Percentiles rank a stretch among this genome's conserved stretches.
Conservation (phyloP, 2,113 vertebrate species). For the Chloropsis cyanopogon region DNA sequence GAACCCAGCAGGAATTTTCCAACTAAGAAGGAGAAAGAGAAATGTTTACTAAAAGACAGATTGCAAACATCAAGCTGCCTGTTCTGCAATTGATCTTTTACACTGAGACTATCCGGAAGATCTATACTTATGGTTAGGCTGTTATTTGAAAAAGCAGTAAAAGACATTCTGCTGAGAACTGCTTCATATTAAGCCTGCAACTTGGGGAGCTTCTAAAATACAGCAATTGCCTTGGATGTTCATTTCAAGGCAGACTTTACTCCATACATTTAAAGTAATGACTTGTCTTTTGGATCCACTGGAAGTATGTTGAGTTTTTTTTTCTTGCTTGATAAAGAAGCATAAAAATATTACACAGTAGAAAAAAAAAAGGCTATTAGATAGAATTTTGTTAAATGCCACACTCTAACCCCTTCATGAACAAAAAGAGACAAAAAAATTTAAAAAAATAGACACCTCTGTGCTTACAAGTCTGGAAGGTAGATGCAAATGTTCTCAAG, state of each 20-base stretch:
- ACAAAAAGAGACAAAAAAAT: not conserved
- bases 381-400: not conserved
- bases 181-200: not conserved
- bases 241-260: not conserved
- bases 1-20: constrained; percentile 21
- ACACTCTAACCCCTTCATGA: not conserved
- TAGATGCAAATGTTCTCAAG: accelerated
- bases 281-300: not conserved
- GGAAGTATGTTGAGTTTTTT: not conserved
- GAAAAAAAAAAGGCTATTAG: not conserved
- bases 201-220: not conserved
- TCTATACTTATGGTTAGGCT: not conserved
- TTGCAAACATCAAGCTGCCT: constrained; percentile 10
- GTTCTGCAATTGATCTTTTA: constrained; percentile 29
- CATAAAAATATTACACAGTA: not conserved
- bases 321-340: not conserved
- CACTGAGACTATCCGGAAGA: not conserved
- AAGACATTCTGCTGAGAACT: not conserved
- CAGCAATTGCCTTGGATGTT: not conserved
- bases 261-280: not conserved
- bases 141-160: not conserved
- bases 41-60: constrained; percentile 34
- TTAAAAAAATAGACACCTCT: not conserved
- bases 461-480: not conserved
- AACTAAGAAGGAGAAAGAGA: not conserved